Conservation (phyloP, 2,113 vertebrate genomes). For the Psettodes erumei region DNA sequence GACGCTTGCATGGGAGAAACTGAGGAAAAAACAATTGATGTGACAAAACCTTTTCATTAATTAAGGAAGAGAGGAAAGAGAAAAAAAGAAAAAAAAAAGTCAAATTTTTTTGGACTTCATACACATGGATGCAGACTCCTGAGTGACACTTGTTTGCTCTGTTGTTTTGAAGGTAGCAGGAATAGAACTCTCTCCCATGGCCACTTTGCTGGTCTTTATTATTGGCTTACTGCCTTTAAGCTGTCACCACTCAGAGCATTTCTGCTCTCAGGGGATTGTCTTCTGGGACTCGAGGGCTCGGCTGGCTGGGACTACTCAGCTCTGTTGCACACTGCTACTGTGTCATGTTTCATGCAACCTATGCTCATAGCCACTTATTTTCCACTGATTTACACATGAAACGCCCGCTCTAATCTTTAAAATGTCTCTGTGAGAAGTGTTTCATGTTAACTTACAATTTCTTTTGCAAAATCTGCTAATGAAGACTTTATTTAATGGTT, state of each 20-base stretch:
- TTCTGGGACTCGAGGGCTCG: conserved; percentile 69
- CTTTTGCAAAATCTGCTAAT: conserved; percentile 12
- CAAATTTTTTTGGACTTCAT: conserved; percentile 45
- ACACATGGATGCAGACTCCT: conserved; percentile 45
- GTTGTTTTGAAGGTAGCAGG: conserved; percentile 65
- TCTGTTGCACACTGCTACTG: conserved; percentile 65
- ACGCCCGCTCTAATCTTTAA: conserved; percentile 17
- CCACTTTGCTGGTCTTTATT: conserved; percentile 78
- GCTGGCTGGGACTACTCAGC: conserved; percentile 59
- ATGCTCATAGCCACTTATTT: conserved; percentile 30
- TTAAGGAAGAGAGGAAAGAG: conserved; percentile 46
- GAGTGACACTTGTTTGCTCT: conserved; percentile 73
- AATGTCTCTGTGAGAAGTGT: conserved; percentile 5
- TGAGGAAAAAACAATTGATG: conserved; percentile 49
- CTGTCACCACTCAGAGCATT: conserved; percentile 79
- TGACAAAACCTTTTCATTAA: conserved; percentile 67
- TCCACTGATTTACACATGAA: conserved; percentile 30
- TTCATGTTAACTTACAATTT: conserved; percentile 1
- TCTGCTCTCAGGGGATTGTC: conserved; percentile 75
- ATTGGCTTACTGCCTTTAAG: conserved; percentile 82
- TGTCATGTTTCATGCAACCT: conserved; percentile 57
- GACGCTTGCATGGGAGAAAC: conserved; percentile 44
- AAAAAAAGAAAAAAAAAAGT: conserved; percentile 25
- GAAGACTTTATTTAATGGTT: conserved; percentile 23
- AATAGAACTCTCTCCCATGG: conserved; percentile 71